These are phyloP conservation scores for Hirudinaria manillensis DNA, from an alignment of 2,888 invertebrate genomes.

Conservation along the genomic window DNA sequence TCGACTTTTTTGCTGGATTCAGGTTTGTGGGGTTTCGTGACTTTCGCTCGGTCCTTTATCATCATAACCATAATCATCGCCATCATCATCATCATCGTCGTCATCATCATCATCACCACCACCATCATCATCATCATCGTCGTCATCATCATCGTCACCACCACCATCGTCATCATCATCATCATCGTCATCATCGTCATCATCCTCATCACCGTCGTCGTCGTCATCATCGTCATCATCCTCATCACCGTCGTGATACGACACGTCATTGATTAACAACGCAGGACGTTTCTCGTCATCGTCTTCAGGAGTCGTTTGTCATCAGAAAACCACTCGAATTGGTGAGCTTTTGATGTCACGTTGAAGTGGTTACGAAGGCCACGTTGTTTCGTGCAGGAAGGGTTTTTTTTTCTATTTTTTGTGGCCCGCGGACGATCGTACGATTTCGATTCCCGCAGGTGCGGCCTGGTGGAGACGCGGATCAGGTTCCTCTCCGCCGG, in stretches of 20 bases:
- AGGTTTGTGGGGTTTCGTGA: neutral
- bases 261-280: neutral
- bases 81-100: neutral
- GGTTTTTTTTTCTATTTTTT: no score
- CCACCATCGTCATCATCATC: neutral
- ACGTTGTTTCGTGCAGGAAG: no score
- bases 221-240: neutral
- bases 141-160: neutral
- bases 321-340: neutral
- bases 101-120: constrained; percentile 14
- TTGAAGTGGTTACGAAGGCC: neutral
- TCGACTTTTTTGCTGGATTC: neutral
- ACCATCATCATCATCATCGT: neutral
- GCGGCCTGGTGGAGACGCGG: constrained; percentile 2
- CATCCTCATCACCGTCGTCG: neutral
- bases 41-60: neutral
- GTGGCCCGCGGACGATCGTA: no score
- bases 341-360: neutral
- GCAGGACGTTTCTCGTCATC: constrained; percentile 10
- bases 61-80: no score
- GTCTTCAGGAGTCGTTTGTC: neutral
- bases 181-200: constrained; percentile 12
- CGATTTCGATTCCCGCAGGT: neutral
- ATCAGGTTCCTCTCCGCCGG: neutral
- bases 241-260: neutral